These are phyloP conservation scores for Hyperoodon ampullatus DNA, from an alignment of 2,113 vertebrate genomes.

Conservation along the genomic window DNA sequence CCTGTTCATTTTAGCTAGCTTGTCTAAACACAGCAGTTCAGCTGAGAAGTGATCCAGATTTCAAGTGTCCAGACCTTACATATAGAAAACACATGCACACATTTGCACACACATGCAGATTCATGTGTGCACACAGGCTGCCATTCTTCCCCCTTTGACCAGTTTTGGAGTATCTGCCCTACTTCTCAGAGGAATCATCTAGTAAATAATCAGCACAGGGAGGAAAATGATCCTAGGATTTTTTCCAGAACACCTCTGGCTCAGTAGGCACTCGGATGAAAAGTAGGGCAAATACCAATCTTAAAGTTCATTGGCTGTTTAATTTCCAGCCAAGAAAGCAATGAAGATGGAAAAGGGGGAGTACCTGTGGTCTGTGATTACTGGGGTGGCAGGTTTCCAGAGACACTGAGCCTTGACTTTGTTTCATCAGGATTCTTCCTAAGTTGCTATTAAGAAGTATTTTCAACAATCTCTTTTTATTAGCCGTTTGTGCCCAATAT, in stretches of 20 bases:
- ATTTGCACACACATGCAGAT: neutral
- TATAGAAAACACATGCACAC: neutral
- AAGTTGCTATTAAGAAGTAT: slow-evolving; percentile 88
- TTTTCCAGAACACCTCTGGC: neutral
- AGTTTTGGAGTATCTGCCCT: slow-evolving; percentile 2
- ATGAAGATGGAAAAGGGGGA: slow-evolving; percentile 68
- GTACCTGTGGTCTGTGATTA: slow-evolving; percentile 80
- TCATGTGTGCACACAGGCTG: neutral
- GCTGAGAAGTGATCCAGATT: slow-evolving; percentile 68
- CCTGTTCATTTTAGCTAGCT: slow-evolving; percentile 67
- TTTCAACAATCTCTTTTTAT: slow-evolving; percentile 92
- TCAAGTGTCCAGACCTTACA: neutral
- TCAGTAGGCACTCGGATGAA: slow-evolving; percentile 50
- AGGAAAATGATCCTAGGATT: slow-evolving; percentile 1
- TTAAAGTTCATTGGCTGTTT: slow-evolving; percentile 44
- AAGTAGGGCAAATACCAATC: slow-evolving; percentile 39
- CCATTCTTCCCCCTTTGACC: neutral
- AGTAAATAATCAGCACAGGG: neutral
- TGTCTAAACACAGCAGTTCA: slow-evolving; percentile 77
- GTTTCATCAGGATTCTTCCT: slow-evolving; percentile 85
- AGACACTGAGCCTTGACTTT: slow-evolving; percentile 72
- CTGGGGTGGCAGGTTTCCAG: slow-evolving; percentile 82
- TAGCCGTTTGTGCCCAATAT: slow-evolving; percentile 90
- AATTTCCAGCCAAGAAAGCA: slow-evolving; percentile 66
- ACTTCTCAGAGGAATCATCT: neutral